phyloP scores from a whole-genome alignment of 2,888 invertebrate genomes.

The Zygothrica quintamaculata region DNA sequence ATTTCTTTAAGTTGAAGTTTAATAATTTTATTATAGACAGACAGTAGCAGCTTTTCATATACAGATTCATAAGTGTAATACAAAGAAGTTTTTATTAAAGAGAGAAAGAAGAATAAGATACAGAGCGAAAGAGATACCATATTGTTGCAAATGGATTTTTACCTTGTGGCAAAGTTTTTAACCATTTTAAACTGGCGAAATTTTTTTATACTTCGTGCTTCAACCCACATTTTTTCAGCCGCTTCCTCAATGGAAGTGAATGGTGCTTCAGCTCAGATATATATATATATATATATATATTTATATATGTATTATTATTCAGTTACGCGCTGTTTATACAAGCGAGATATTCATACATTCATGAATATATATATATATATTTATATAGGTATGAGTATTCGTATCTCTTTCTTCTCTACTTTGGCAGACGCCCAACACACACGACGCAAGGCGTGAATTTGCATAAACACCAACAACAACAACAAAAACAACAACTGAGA shows the following conservation, averaged over 20 bases:
- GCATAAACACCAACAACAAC: slow-evolving; percentile 59
- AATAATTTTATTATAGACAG: no score
- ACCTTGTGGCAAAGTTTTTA: slow-evolving; percentile 50
- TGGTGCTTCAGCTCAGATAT: slow-evolving; percentile 28
- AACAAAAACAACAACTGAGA: slow-evolving; percentile 12
- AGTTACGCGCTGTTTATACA: slow-evolving; percentile 77
- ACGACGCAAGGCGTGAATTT: slow-evolving; percentile 59
- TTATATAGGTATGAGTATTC: slow-evolving; percentile 48
- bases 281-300: no score
- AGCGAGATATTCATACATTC: slow-evolving; percentile 74
- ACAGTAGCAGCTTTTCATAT: no score
- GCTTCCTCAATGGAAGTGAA: slow-evolving; percentile 21
- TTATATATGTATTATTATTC: slow-evolving; percentile 77
- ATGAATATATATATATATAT: slow-evolving; percentile 64
- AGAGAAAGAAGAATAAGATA: no score
- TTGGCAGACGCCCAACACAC: slow-evolving; percentile 69
- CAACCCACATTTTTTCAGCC: slow-evolving; percentile 24
- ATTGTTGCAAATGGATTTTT: slow-evolving; percentile 42
- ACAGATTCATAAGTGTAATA: no score
- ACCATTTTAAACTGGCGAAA: slow-evolving; percentile 63
- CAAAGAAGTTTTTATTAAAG: slow-evolving; percentile 45
- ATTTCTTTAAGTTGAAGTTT: no score
- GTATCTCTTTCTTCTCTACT: slow-evolving; percentile 66
- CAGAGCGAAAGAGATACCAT: no score
- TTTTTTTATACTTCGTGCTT: slow-evolving; percentile 45